Evolutionary conservation across 2,888 invertebrate species (phyloP).

Genomic region (Xiphydria camelus): DNA sequence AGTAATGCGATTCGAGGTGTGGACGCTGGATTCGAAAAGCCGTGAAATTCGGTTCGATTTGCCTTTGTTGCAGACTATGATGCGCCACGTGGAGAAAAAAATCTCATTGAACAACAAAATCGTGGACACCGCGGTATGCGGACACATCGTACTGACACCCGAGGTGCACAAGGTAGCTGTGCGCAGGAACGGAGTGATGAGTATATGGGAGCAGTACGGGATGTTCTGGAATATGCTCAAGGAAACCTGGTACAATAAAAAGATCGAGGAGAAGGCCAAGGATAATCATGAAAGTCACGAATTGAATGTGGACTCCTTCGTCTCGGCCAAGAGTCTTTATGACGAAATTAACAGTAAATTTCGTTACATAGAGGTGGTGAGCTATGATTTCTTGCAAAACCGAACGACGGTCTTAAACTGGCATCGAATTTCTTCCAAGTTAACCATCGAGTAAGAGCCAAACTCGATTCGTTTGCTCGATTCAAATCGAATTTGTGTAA

Average conservation of each 20-base stretch:
- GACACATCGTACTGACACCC: conserved; percentile 64
- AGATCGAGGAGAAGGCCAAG: conserved; percentile 45
- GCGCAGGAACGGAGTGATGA: conserved; percentile 57
- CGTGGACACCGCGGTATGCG: conserved; percentile 66
- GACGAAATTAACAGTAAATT: conserved; percentile 6
- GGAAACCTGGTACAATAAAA: conserved; percentile 45
- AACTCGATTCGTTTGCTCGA: too few relatives aligned
- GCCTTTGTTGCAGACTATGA: conserved; percentile 61
- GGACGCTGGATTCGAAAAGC: neutral
- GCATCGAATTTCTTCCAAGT: neutral
- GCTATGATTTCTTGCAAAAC: neutral
- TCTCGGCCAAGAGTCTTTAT: conserved; percentile 25
- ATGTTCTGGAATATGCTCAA: conserved; percentile 39
- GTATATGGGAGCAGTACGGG: conserved; percentile 29
- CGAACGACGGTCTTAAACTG: neutral
- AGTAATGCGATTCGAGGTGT: conserved; percentile 20
- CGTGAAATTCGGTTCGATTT: neutral
- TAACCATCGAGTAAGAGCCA: too few relatives aligned
- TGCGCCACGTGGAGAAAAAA: conserved; percentile 55
- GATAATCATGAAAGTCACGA: conserved; percentile 48
- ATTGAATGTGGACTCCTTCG: conserved; percentile 43
- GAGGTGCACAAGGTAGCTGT: conserved; percentile 59
- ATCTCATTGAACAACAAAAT: conserved; percentile 61
- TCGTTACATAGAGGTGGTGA: conserved; percentile 4
- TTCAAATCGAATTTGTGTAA: too few relatives aligned